phyloP scores from a whole-genome alignment of 2,113 vertebrate species.

The Cephalopterus ornatus region DNA sequence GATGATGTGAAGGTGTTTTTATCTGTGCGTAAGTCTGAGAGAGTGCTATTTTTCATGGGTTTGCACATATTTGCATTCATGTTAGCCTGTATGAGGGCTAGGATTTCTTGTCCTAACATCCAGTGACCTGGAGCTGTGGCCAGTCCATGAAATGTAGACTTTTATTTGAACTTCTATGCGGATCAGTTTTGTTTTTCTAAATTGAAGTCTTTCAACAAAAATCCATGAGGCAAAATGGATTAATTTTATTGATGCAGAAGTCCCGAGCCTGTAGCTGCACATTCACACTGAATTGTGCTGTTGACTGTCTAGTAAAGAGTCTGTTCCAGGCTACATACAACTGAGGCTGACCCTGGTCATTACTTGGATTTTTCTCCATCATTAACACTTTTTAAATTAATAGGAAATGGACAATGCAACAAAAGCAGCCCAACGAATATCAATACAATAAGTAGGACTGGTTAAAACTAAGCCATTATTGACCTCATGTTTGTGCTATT shows the following conservation, averaged over 20 bases:
- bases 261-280: not conserved
- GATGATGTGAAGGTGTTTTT: not conserved
- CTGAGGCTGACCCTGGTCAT: not conserved
- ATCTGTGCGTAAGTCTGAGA: not conserved
- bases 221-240: not conserved
- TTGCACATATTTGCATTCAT: not conserved
- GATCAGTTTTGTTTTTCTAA: not conserved
- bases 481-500: not conserved
- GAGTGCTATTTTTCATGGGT: not conserved
- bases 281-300: not conserved
- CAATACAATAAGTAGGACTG: not conserved
- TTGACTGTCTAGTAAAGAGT: not conserved
- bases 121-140: not conserved
- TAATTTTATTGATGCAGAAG: not conserved
- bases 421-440: not conserved
- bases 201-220: not conserved
- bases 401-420: not conserved
- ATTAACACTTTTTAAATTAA: not conserved
- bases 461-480: not conserved
- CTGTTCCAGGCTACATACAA: not conserved
- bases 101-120: not conserved
- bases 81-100: not conserved
- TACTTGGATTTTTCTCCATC: not conserved
- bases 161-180: not conserved
- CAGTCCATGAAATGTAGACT: not conserved